Evolutionary conservation across 2,113 vertebrate genomes (phyloP).

Genomic region (Diadophis punctatus): DNA sequence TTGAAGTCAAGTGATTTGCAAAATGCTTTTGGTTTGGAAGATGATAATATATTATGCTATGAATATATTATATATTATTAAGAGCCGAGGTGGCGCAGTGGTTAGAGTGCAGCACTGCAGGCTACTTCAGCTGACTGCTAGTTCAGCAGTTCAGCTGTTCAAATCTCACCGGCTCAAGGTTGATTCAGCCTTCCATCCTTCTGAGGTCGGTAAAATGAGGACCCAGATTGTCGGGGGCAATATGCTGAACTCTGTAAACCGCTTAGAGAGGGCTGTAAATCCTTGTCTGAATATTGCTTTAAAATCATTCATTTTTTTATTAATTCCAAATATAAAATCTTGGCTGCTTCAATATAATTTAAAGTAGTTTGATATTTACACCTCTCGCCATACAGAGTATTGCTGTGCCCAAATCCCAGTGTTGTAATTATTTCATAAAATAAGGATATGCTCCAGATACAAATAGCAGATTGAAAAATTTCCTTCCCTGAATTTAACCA

Average conservation of each 20-base stretch:
- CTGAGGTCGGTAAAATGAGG: too few relatives aligned
- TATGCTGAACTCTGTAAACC: too few relatives aligned
- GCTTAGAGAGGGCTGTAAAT: too few relatives aligned
- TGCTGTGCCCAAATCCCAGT: slow-evolving; percentile 38
- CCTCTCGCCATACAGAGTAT: slow-evolving; percentile 47
- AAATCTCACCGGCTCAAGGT: too few relatives aligned
- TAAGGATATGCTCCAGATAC: slow-evolving; percentile 31
- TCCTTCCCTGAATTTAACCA: slow-evolving; percentile 14
- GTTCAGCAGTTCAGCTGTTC: too few relatives aligned
- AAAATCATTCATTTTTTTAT: slow-evolving; percentile 68
- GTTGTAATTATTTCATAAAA: slow-evolving; percentile 39
- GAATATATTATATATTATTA: too few relatives aligned
- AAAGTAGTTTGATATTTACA: slow-evolving; percentile 64
- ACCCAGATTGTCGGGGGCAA: too few relatives aligned
- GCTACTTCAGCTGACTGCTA: too few relatives aligned
- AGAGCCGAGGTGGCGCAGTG: too few relatives aligned
- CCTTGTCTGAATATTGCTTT: slow-evolving; percentile 42
- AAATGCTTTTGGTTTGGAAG: slow-evolving; percentile 45
- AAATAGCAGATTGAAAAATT: slow-evolving; percentile 47
- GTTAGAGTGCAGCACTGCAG: too few relatives aligned
- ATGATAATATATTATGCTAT: slow-evolving; percentile 46
- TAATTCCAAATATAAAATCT: slow-evolving; percentile 71
- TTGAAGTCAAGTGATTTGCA: slow-evolving; percentile 38
- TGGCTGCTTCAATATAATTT: slow-evolving; percentile 73
- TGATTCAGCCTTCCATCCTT: too few relatives aligned